Base-by-base conservation (phyloP, 2,797 vertebrate genomes). In the Morelia viridis region DNA sequence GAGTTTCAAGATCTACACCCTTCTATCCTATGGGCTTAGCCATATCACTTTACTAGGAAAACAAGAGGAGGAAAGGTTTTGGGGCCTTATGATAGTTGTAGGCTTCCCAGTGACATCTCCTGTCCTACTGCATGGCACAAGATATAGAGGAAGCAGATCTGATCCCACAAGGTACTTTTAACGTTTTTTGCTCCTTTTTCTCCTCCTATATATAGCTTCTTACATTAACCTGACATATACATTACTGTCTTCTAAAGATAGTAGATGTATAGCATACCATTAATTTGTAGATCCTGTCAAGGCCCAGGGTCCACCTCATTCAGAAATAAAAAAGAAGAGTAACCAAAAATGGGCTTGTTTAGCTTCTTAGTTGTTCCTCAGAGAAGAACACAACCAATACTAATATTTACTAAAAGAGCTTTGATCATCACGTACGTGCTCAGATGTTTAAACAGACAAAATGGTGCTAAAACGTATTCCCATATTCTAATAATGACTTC, bases 121-220 rank as follows among this genome's bases (percentile, higher is more conserved):
- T 28, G 5, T 50, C 5, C 83, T 12, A 53, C 50, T n/a, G 26
- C 7, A 56, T 56, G 83, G 6, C 5, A 56, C 26, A 85, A 6
- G 53, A 19, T n/a, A 56, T 13, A 56, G 11, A 28, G 56, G 24
- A 57, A 17, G 24, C 31, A 17, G 50, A 7, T 57, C 53, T 57
- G 28, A 31, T 85, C 84, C 53, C 15, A n/a, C 11, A 85, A 3
- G 26, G 84, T 10, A 9, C 50, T 8, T 13, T 88, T 53, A n/a
- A 12, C 93, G 65, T 41, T 2, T 88, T 28, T 8, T 1, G 26
- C 3, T 61, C 46, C 8, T 50, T 93, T 93, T n/a, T 1, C 17
- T 31, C 31, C 9, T 0, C 0, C 0, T 5, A 10, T 4, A 89
- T 92, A 0, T 85, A 17, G 7, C 28, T 88, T 56, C 26, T 80